Base-by-base conservation (phyloP, 2,797 vertebrate genomes). In the Poecilia picta region DNA sequence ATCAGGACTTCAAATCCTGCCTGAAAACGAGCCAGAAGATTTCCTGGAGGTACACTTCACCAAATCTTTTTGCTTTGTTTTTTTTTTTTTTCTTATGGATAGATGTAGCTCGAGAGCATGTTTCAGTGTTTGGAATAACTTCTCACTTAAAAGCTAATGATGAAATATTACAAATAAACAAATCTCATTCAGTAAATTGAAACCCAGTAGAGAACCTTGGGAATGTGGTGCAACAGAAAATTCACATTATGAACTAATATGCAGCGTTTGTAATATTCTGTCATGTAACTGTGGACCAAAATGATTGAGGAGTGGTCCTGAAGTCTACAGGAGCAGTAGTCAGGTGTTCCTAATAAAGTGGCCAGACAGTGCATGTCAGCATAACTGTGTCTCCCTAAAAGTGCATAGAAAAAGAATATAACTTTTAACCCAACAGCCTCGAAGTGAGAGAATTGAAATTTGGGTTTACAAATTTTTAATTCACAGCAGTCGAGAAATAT, bases 1-100 rank as follows among this genome's bases (percentile, higher is more conserved):
- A 89, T 87, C 80, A 74, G 64, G 59, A 16, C 43, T 18, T 59
- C 77, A 5, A 25, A 59, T 77, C 74, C n/a, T 71, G 11, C 68
- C 16, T 36, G 11, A 59, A 39, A 80, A 49, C 3, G 20, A 85
- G 74, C 71, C 62, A 41, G 33, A 51, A 45, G 70, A 41, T 16
- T 55, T 79, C n/a, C 36, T 2, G 10, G 74, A 36, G 8, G 25
- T 8, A 1, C n/a, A 39, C 2, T 64, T 20, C 18, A 15, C 28
- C 12, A 13, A 6, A 7, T 13, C 13, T 15, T 33, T 36, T 72
- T 33, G 33, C 1, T 33, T 33, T 57, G 0, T 55, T 10, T 1
- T 64, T 15, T 5, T 33, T 5, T 39, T 66, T 23, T 23, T 11
- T 8, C 39, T 68, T 39, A 41, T 59, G 4, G 46, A 59, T 25